phyloP scores from a whole-genome alignment of 2,797 vertebrate genomes.

The Carcharodon carcharias region DNA sequence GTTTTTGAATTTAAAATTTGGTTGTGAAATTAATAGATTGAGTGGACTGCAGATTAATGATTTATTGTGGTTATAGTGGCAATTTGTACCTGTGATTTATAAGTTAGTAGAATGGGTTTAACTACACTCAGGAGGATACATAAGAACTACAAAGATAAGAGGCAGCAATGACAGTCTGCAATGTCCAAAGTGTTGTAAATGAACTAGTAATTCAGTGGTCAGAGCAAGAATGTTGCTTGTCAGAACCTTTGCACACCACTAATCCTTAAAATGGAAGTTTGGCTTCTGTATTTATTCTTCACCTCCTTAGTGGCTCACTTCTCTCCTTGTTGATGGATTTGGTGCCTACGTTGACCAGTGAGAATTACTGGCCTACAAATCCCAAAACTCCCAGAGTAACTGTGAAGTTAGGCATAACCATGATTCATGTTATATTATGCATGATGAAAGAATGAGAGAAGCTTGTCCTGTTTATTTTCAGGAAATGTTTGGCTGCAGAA shows the following conservation, averaged over 20 bases:
- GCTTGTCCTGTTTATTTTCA: background rate
- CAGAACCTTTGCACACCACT: background rate
- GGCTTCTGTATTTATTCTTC: background rate
- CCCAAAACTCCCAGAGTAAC: background rate
- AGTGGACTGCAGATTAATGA: background rate
- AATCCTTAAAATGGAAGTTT: background rate
- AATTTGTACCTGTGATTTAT: background rate
- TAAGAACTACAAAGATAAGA: background rate
- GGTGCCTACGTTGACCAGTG: background rate
- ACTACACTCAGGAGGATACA: background rate
- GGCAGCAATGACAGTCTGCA: background rate
- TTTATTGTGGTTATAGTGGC: background rate
- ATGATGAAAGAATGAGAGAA: background rate
- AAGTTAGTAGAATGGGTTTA: background rate
- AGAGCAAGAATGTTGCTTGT: background rate
- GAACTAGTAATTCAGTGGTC: background rate
- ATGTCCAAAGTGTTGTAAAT: background rate
- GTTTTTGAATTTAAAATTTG: background rate
- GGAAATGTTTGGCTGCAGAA: background rate
- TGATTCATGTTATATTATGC: background rate
- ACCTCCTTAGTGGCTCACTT: background rate
- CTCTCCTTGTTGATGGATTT: background rate
- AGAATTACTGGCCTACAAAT: background rate
- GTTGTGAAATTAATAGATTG: background rate
- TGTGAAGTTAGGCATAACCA: background rate